Evolutionary conservation across 2,797 vertebrate species (phyloP).

Genomic region (Hoplostethus mediterraneus): DNA sequence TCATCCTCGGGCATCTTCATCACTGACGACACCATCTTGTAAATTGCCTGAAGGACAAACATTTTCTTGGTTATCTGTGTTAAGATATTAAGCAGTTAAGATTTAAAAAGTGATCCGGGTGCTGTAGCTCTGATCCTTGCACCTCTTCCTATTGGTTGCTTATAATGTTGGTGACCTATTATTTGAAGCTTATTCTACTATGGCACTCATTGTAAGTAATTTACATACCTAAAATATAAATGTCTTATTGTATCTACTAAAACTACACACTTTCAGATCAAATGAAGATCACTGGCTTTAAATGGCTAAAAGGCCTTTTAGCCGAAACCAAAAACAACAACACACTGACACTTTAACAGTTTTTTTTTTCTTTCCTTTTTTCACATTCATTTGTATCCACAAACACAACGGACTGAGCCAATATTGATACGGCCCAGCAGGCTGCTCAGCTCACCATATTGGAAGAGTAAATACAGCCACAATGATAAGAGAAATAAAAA

Average conservation of each 20-base stretch:
- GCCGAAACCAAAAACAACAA: conserved; percentile 33
- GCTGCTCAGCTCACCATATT: conserved; percentile 66
- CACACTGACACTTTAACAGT: conserved; percentile 49
- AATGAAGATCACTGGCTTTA: conserved; percentile 4
- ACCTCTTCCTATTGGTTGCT: conserved; percentile 36
- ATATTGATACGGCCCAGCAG: conserved; percentile 80
- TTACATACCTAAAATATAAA: neutral
- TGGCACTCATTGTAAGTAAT: neutral
- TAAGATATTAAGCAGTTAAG: neutral
- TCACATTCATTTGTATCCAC: conserved; percentile 75
- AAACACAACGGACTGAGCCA: conserved; percentile 74
- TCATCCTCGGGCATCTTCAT: conserved; percentile 99
- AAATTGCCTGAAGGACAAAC: conserved; percentile 89
- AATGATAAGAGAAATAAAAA: conserved; percentile 62
- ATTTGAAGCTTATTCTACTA: conserved; percentile 26
- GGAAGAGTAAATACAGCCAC: conserved; percentile 77
- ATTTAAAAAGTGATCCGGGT: conserved; percentile 10
- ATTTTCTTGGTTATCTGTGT: conserved; percentile 6
- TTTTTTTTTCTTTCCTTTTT: conserved; percentile 54
- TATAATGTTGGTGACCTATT: conserved; percentile 26
- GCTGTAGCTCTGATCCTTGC: conserved; percentile 13
- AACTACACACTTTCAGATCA: conserved; percentile 4
- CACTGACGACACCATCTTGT: conserved; percentile 99
- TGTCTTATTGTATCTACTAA: conserved; percentile 6
- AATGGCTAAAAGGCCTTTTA: conserved; percentile 19